A percentile compares a stretch with the other conserved stretches of the same genome.
Evolutionary conservation across 37 sponge, comb jelly and placozoan genomes (phyloP).

Genomic region (Amphimedon queenslandica): DNA sequence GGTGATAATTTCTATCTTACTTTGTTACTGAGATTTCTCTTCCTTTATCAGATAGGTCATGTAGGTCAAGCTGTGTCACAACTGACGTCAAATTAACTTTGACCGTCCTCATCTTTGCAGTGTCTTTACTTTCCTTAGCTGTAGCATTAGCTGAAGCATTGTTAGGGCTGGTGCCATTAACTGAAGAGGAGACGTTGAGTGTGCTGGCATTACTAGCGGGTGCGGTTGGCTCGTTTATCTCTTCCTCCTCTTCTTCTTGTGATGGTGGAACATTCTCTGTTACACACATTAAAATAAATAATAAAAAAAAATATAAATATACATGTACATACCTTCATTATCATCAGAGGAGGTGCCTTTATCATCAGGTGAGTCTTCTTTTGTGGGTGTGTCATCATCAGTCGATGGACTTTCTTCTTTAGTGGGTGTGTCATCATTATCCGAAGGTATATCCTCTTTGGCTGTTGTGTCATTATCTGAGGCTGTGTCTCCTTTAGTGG

Average conservation of each 20-base stretch:
- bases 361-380: too few relatives aligned
- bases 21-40: neutral
- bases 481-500: neutral
- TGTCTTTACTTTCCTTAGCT: neutral
- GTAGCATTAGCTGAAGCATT: neutral
- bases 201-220: too few relatives aligned
- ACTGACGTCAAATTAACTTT: conserved; percentile 46
- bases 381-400: conserved; percentile 2
- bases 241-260: neutral
- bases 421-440: too few relatives aligned
- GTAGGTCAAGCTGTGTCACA: conserved; percentile 29
- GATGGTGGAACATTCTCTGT: too few relatives aligned
- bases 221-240: neutral
- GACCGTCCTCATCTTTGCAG: conserved; percentile 11
- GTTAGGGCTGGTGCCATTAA: neutral
- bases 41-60: neutral
- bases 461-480: conserved; percentile 2
- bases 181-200: neutral
- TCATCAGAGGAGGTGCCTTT: too few relatives aligned
- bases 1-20: neutral
- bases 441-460: too few relatives aligned
- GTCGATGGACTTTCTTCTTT: too few relatives aligned
- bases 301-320: too few relatives aligned
- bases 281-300: too few relatives aligned
- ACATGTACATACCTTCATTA: too few relatives aligned